A percentile compares a stretch with the other conserved stretches of the same genome.
Evolutionary conservation across 2,113 vertebrate species (phyloP).

Genomic region (Sakesphorus luctuosus): DNA sequence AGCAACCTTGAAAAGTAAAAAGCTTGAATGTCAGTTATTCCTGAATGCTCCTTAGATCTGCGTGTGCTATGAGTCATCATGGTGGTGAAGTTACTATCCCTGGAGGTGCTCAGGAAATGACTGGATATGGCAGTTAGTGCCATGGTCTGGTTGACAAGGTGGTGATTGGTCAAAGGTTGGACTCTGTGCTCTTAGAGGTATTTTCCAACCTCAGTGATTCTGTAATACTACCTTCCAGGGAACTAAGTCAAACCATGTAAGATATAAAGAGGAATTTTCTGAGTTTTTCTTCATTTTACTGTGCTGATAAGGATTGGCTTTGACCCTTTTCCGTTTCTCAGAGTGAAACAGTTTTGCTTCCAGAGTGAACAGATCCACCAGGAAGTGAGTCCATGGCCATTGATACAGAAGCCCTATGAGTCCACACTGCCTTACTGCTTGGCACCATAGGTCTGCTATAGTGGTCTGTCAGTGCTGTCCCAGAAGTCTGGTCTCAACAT

Average conservation of each 20-base stretch:
- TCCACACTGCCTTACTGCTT: neutral
- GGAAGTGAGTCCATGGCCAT: neutral
- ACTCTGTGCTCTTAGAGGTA: neutral
- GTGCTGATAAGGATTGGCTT: neutral
- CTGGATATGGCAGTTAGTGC: neutral
- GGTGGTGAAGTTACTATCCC: neutral
- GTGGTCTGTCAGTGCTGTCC: neutral
- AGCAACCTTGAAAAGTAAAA: neutral
- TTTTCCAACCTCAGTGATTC: neutral
- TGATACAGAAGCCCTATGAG: accelerated
- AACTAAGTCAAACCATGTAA: neutral
- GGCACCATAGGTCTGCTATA: neutral
- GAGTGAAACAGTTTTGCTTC: neutral
- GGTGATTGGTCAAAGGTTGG: neutral
- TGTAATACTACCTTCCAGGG: neutral
- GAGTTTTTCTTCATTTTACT: neutral
- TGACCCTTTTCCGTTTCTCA: neutral
- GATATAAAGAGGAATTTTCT: neutral
- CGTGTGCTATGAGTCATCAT: neutral
- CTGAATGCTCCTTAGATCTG: neutral
- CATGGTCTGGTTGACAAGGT: neutral
- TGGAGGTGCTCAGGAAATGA: neutral
- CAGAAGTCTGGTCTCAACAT: neutral
- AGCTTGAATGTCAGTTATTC: neutral
- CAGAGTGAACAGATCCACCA: neutral